Base-by-base conservation (phyloP, 2,113 vertebrate genomes). In the Charina bottae region DNA sequence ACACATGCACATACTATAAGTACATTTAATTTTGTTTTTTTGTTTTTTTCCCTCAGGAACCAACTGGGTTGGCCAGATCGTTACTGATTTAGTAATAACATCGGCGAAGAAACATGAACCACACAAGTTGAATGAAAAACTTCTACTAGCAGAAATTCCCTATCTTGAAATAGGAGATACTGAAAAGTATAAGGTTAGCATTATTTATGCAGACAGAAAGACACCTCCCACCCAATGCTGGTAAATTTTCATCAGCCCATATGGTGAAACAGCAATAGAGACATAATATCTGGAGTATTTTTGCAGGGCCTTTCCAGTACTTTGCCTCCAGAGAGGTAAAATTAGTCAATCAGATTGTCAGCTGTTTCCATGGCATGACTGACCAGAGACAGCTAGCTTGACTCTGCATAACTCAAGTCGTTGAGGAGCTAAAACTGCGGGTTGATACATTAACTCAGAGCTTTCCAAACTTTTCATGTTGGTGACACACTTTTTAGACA, bases 21-120 rank as follows among this genome's bases (percentile, higher is more conserved):
- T 68, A 3, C 6, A 21, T n/a, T 33, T 33, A 49, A 17, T 83
- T 85, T 11, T 90, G 26, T 59, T 10, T 28, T n/a, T 78, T 4
- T 33, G 9, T 33, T 15, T 78, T n/a, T 78, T 78, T 78, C 23
- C 60, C 64, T 15, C 21, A 91, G 90, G 90, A 37, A 91, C 84
- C 8, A 91, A 91, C n/a, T 91, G 90, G 90, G 84, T 91, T 68
- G 90, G 90, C 49, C 90, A 91, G 49, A 56, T 91, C 72, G 60
- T 91, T 55, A 91, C 90, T 6, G 90, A 91, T 87, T 87, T 91
- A 87, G 90, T 87, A 68, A 42, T 87, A 68, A 87, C 84, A 28
- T 91, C 84, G 56, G 84, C 90, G 87, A 91, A 91, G 90, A 91
- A 87, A 87, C 53, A 91, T 23, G 84, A 87, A 91, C 90, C 90